Percentiles rank a stretch among this genome's conserved stretches.
Evolutionary conservation across 1,140 invertebrate genomes (phyloP).

Genomic region (Whitmania pigra): DNA sequence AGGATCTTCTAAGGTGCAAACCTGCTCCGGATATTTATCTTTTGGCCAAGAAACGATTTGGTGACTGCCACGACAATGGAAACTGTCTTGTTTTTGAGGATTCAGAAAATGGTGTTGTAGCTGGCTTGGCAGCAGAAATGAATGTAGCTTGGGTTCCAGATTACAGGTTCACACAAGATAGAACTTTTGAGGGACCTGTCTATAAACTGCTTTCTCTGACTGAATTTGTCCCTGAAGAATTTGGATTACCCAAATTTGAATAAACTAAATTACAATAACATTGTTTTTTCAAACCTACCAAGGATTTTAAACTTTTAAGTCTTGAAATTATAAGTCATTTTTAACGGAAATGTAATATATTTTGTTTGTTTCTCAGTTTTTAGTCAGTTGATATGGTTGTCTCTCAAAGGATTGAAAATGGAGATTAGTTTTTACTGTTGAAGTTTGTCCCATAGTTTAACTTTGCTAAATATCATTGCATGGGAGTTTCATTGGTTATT

Average conservation of each 20-base stretch:
- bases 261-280: no score
- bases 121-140: neutral
- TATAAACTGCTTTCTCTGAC: neutral
- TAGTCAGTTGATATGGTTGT: no score
- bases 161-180: neutral
- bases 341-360: no score
- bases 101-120: neutral
- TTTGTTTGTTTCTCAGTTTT: no score
- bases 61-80: neutral
- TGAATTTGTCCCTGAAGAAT: neutral
- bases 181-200: neutral
- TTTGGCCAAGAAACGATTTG: neutral
- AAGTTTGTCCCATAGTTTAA: no score
- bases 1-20: neutral
- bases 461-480: no score
- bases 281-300: no score
- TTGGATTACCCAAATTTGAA: neutral
- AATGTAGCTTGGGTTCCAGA: constrained; percentile 10
- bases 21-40: constrained; percentile 6
- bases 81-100: constrained; percentile 1
- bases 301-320: no score
- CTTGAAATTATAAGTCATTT: no score
- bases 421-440: no score
- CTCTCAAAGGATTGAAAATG: no score
- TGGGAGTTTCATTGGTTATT: no score